Evolutionary conservation across 2,888 invertebrate genomes (phyloP).

Genomic region (Timema podura): DNA sequence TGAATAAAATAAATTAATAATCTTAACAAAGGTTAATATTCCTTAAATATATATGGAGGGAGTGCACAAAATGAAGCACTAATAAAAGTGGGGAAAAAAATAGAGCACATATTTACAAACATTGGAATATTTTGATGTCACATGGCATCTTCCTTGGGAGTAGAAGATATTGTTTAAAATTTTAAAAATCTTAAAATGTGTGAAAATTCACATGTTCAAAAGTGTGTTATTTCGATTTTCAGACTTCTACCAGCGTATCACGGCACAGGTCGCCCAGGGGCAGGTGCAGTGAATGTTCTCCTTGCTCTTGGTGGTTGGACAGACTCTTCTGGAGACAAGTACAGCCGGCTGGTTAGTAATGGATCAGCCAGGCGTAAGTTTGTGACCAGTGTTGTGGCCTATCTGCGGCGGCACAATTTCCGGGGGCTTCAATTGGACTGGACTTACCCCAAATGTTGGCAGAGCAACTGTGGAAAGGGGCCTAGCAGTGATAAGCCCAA

Average conservation of each 20-base stretch:
- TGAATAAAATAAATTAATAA: too few relatives aligned
- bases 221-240: too few relatives aligned
- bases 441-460: conserved; percentile 94
- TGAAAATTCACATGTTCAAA: too few relatives aligned
- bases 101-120: too few relatives aligned
- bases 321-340: conserved; percentile 84
- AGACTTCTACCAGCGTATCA: conserved; percentile 77
- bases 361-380: conserved; percentile 64
- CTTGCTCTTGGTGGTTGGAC: conserved; percentile 95
- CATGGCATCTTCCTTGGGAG: too few relatives aligned
- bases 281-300: conserved; percentile 52
- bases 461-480: conserved; percentile 81
- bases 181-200: too few relatives aligned
- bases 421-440: conserved; percentile 88
- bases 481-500: conserved; percentile 73
- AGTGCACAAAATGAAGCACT: too few relatives aligned
- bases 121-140: too few relatives aligned
- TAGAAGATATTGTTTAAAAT: too few relatives aligned
- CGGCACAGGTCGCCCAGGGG: conserved; percentile 58
- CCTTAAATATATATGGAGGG: too few relatives aligned
- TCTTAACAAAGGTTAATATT: too few relatives aligned
- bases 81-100: too few relatives aligned
- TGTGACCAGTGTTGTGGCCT: conserved; percentile 63
- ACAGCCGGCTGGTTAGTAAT: conserved; percentile 71
- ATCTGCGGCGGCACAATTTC: conserved; percentile 71